phyloP scores from a whole-genome alignment of 2,113 vertebrate species.

The Capricornis sumatraensis region DNA sequence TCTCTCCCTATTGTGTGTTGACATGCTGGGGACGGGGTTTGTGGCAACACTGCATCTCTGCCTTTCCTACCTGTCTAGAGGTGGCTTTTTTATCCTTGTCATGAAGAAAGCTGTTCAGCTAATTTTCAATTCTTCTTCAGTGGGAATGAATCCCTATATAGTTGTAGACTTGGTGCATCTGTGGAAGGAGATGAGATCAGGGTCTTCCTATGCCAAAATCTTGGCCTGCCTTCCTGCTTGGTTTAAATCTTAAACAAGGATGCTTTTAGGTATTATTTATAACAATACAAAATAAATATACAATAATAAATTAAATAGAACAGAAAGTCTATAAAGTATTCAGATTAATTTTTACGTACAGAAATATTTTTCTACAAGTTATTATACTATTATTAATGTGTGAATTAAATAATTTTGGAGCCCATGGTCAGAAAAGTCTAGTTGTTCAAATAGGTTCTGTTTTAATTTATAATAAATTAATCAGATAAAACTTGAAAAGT shows the following conservation, averaged over 20 bases:
- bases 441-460: background rate
- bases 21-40: background rate
- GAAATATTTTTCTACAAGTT: background rate
- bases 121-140: background rate
- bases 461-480: background rate
- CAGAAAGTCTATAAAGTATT: background rate
- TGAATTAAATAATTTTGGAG: background rate
- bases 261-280: background rate
- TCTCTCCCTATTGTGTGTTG: background rate
- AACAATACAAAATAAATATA: background rate
- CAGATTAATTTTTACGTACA: background rate
- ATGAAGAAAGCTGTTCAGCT: background rate
- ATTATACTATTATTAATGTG: background rate
- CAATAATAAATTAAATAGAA: background rate
- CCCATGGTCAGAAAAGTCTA: background rate
- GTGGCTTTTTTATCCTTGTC: background rate
- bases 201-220: background rate
- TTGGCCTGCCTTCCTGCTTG: background rate
- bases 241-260: background rate
- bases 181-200: background rate
- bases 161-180: background rate
- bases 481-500: background rate
- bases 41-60: background rate
- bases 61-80: background rate
- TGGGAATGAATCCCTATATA: background rate